Conservation (phyloP, 2,113 vertebrate genomes). For the Phodopus roborovskii region DNA sequence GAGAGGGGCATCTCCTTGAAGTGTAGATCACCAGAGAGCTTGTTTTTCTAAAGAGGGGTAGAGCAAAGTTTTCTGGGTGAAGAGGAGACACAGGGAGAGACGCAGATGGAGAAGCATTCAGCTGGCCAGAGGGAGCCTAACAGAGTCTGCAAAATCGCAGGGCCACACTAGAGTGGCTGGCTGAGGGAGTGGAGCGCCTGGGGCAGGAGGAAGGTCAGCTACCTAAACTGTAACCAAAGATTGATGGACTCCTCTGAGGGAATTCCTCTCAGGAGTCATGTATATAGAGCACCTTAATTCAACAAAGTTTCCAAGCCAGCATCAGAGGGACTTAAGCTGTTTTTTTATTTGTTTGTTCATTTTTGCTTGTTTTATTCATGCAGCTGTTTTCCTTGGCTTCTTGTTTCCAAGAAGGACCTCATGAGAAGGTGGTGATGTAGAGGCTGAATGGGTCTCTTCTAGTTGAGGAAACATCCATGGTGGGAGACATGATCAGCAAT, state of each 20-base stretch:
- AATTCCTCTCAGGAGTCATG: not conserved
- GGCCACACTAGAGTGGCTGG: not conserved
- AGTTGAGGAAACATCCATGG: slow-evolving; percentile 65
- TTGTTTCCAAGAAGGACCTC: slow-evolving; percentile 73
- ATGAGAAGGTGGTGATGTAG: slow-evolving; percentile 2
- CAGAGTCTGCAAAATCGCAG: not conserved
- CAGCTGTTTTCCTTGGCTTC: slow-evolving; percentile 73
- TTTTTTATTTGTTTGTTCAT: too few species aligned
- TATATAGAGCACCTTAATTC: not conserved
- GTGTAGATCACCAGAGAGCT: not conserved
- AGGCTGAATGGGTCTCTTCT: slow-evolving; percentile 59
- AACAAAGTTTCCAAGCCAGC: too few species aligned
- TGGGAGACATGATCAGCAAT: slow-evolving; percentile 49
- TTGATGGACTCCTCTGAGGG: not conserved
- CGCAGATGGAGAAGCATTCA: not conserved
- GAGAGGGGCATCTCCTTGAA: not conserved
- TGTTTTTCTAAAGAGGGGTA: not conserved
- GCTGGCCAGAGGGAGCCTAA: not conserved
- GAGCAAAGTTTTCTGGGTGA: not conserved
- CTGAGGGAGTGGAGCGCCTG: too few species aligned
- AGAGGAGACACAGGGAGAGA: not conserved
- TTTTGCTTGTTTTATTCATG: slow-evolving; percentile 54
- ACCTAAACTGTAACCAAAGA: not conserved
- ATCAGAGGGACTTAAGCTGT: slow-evolving; percentile 6
- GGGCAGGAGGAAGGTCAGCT: not conserved